Evolutionary conservation across 2,113 vertebrate species (phyloP), one percentile per base, ranked within the genome.

Genomic region (Paedocypris sp.): DNA sequence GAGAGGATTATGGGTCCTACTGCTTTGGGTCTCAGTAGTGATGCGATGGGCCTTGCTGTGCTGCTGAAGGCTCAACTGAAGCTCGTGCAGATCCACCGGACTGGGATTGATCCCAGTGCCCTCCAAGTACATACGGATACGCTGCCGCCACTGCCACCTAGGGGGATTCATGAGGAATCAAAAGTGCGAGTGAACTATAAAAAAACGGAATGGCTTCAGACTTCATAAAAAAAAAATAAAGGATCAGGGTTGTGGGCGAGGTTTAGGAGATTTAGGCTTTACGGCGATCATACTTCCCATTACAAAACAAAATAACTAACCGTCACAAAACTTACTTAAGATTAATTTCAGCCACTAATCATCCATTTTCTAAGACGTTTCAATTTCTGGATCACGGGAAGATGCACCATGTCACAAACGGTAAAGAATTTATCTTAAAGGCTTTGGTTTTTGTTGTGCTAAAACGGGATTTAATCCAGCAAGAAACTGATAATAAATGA

Each of bases 101-200:
- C 77, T 67, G 6, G 92, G 86, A 7, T 97, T 98, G 67, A 98
- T 92, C 20, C 94, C 93, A 1, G 91, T 94, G 20, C 95, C 95
- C 79, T 97, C 95, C 26, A 98, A 78, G 56, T 93, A 86, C 25
- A 98, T 73, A 25, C 94, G 86, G 74, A 91, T 90, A 68, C 94
- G 83, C 68, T 98, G 92, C 8, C 94, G 88, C 92, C 93, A 96
- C 32, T 90, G 82, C 94, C 94, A 98, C 77, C 95, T 98, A 62
- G 12, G 9, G 51, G 12, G 42, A 9, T 47, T 1, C 31, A 5
- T 10, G 6, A 10, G 20, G 13, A 22, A 32, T 5, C 48, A 8
- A 39, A 10, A 22, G 15, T 46, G n/a, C 18, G 38, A n/a, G 9
- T 16, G 25, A 22, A 19, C 11, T 18, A 64, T 66, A n/a, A 13